A percentile compares a stretch with the other conserved stretches of the same genome.
These are phyloP conservation scores for Biston betularia DNA, from an alignment of 2,888 invertebrate species.

Conservation along the genomic window DNA sequence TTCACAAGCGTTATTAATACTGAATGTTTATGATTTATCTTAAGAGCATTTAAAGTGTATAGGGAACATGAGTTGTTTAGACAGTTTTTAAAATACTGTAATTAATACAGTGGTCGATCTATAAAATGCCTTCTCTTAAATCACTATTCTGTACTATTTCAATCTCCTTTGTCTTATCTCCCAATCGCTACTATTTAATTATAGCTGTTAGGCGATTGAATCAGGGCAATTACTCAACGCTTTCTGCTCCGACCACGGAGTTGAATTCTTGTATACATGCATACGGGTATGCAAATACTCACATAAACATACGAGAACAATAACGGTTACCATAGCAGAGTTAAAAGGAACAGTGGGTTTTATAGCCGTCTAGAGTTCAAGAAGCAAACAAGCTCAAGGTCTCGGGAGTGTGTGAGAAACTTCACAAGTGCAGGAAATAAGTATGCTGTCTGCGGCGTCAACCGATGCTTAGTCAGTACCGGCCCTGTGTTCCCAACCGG, in stretches of 20 bases:
- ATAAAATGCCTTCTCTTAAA: background rate
- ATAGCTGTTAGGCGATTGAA: slow-evolving; percentile 30
- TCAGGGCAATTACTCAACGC: slow-evolving; percentile 46
- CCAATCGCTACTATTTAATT: slow-evolving; percentile 29
- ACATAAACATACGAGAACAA: slow-evolving; percentile 9
- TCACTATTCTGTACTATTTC: slow-evolving; percentile 13
- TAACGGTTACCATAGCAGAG: slow-evolving; percentile 17
- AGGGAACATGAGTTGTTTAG: slow-evolving; percentile 18
- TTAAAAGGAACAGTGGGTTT: slow-evolving; percentile 19
- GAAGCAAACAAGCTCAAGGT: slow-evolving; percentile 53
- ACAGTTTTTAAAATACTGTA: slow-evolving; percentile 7
- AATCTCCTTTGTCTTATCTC: slow-evolving; percentile 10
- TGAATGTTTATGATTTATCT: slow-evolving; percentile 23
- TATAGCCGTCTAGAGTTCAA: slow-evolving; percentile 38
- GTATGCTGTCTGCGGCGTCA: slow-evolving; percentile 46
- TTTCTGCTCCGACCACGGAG: slow-evolving; percentile 49
- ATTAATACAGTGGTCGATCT: slow-evolving; percentile 5
- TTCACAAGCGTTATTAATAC: background rate
- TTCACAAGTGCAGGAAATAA: slow-evolving; percentile 64
- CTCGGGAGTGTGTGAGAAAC: slow-evolving; percentile 56
- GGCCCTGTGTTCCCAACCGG: slow-evolving; percentile 51
- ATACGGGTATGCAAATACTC: slow-evolving; percentile 16
- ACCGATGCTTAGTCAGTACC: slow-evolving; percentile 53
- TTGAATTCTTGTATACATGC: slow-evolving; percentile 28
- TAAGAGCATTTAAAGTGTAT: slow-evolving; percentile 25